Conservation (phyloP, 2,797 vertebrate species). For the Ciconia nigra region DNA sequence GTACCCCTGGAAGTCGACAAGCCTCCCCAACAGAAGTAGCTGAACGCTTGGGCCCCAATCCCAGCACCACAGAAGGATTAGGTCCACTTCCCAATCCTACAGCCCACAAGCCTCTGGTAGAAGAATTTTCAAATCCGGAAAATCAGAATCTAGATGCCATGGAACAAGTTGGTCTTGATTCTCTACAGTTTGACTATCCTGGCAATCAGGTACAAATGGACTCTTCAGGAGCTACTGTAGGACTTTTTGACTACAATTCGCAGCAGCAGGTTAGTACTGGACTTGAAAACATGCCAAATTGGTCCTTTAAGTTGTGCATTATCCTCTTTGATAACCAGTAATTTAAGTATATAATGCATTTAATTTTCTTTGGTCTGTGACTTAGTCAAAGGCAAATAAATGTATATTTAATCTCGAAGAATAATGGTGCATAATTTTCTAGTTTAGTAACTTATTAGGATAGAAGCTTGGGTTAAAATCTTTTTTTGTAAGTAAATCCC, state of each 20-base stretch:
- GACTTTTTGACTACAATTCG: constrained; percentile 96
- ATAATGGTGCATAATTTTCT: background rate
- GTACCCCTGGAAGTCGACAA: constrained; percentile 94
- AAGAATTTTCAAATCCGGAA: constrained; percentile 94
- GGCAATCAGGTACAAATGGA: constrained; percentile 97
- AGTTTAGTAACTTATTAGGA: background rate
- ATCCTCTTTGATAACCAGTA: background rate
- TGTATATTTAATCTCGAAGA: background rate
- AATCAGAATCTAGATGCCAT: constrained; percentile 92
- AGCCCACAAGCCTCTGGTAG: constrained; percentile 85
- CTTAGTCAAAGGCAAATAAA: background rate
- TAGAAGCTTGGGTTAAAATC: background rate
- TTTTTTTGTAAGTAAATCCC: background rate
- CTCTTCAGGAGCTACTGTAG: constrained; percentile 91
- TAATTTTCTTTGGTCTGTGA: background rate
- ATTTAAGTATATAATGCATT: background rate
- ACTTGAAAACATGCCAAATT: background rate
- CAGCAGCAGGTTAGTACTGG: constrained; percentile 85
- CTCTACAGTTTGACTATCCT: constrained; percentile 95
- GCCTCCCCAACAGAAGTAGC: constrained; percentile 95
- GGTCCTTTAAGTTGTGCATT: background rate
- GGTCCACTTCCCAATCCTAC: constrained; percentile 86
- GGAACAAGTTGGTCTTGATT: constrained; percentile 95
- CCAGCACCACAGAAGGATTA: constrained; percentile 87
- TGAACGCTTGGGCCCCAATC: constrained; percentile 89